phyloP scores from a whole-genome alignment of 2,797 vertebrate genomes.

The Mastacembelus armatus region DNA sequence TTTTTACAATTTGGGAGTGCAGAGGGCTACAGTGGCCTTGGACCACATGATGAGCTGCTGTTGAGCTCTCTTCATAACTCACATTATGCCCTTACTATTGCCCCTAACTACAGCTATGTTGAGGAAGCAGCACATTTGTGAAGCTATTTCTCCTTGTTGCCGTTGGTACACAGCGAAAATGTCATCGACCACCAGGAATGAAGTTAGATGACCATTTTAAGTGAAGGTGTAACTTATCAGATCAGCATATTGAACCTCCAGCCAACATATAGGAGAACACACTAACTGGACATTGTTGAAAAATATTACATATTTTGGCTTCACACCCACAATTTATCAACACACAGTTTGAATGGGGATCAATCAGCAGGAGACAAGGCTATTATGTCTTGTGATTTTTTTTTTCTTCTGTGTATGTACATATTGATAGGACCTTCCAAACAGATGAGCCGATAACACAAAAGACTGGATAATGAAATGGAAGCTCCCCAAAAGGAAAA shows the following conservation, averaged over 20 bases:
- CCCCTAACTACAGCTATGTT: background rate
- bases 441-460: slow-evolving; percentile 42
- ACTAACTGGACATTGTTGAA: background rate
- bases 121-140: background rate
- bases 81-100: background rate
- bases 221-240: background rate
- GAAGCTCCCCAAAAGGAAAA: slow-evolving; percentile 61
- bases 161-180: slow-evolving; percentile 13
- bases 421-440: slow-evolving; percentile 21
- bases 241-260: background rate
- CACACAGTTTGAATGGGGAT: slow-evolving; percentile 8
- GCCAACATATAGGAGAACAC: background rate
- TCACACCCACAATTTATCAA: background rate
- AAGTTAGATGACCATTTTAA: slow-evolving; percentile 21
- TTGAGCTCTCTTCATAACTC: too few relatives aligned
- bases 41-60: too few relatives aligned
- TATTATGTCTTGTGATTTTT: slow-evolving; percentile 8
- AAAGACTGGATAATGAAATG: slow-evolving; percentile 58
- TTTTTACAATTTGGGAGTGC: background rate
- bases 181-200: slow-evolving; percentile 12
- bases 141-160: background rate
- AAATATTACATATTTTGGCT: background rate
- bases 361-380: slow-evolving; percentile 1
- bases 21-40: too few relatives aligned
- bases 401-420: slow-evolving; percentile 4